Conservation (phyloP, 2,888 invertebrate species). For the Carcina quercana region DNA sequence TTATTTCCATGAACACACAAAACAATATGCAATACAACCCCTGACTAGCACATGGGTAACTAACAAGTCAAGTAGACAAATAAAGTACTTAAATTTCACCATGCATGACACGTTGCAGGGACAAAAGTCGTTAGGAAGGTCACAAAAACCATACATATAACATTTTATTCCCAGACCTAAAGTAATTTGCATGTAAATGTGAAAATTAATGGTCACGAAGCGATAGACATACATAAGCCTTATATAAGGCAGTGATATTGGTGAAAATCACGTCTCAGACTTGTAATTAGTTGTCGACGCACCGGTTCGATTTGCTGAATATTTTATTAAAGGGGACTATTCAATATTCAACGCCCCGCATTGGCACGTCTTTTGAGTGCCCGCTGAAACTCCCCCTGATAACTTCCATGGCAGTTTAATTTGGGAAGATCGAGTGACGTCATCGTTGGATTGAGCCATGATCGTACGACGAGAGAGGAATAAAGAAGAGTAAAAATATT, state of each 20-base stretch:
- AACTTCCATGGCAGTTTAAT: constrained; percentile 55
- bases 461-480: neutral
- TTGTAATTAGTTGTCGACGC: constrained; percentile 40
- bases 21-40: too few species aligned
- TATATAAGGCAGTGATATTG: constrained; percentile 30
- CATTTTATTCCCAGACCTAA: constrained; percentile 1
- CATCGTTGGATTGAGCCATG: constrained; percentile 11
- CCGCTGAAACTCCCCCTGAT: constrained; percentile 33
- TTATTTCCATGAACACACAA: too few species aligned
- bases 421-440: constrained; percentile 34
- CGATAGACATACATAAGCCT: constrained; percentile 4
- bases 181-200: constrained; percentile 9
- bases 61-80: too few species aligned
- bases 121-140: too few species aligned
- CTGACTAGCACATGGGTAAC: too few species aligned
- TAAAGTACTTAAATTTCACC: too few species aligned
- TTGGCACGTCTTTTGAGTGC: constrained; percentile 41
- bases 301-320: constrained; percentile 48
- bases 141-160: too few species aligned
- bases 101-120: too few species aligned
- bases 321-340: constrained; percentile 53
- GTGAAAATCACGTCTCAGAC: constrained; percentile 31
- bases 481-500: too few species aligned
- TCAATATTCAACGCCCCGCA: constrained; percentile 54
- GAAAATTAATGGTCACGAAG: constrained; percentile 6